Conservation (phyloP, 35 echinoderm and acorn worm genomes). For the Heliocidaris erythrogramma region DNA sequence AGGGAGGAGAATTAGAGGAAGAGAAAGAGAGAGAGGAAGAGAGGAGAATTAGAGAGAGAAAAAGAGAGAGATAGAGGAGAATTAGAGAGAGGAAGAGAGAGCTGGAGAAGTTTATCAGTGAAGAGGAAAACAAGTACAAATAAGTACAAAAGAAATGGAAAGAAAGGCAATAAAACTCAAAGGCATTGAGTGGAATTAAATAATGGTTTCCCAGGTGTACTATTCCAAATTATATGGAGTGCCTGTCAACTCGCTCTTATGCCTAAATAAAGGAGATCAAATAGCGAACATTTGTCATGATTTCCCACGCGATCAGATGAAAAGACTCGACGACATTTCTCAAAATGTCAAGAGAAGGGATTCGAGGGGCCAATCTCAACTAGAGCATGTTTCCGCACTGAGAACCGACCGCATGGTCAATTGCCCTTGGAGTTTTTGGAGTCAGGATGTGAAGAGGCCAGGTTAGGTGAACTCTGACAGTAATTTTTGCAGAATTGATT, state of each 20-base stretch:
- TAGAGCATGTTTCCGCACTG: background rate
- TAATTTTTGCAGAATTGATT: too few species aligned
- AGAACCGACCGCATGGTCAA: background rate
- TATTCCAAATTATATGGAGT: background rate
- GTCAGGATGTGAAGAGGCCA: background rate
- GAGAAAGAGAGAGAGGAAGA: background rate
- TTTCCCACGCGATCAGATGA: background rate
- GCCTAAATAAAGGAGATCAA: background rate
- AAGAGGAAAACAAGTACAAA: background rate
- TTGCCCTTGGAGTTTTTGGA: background rate
- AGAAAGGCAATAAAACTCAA: background rate
- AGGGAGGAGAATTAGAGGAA: background rate
- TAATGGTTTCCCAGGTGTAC: background rate
- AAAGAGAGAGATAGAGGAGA: background rate
- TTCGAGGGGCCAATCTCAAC: background rate
- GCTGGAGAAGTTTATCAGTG: background rate
- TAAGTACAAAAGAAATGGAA: background rate
- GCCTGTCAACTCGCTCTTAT: background rate
- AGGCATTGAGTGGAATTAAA: background rate
- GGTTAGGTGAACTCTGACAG: background rate
- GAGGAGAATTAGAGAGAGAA: background rate
- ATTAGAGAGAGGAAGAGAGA: background rate
- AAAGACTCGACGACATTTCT: background rate
- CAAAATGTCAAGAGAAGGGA: background rate
- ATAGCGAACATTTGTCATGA: background rate